phyloP scores from a whole-genome alignment of 2,113 vertebrate genomes.

The Tricholaema leucomelas region DNA sequence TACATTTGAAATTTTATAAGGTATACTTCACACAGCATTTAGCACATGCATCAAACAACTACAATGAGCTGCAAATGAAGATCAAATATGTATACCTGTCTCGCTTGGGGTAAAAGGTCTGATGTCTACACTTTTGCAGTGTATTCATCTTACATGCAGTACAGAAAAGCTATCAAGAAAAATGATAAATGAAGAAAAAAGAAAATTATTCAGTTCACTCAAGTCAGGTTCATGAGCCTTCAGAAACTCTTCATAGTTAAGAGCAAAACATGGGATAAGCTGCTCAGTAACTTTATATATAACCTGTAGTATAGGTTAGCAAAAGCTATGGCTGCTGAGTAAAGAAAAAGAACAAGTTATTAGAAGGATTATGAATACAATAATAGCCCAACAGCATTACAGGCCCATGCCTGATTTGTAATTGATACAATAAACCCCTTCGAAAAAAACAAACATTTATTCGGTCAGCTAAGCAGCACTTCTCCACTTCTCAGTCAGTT shows the following conservation, averaged over 20 bases:
- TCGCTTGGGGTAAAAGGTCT: not conserved
- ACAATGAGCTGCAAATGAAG: not conserved
- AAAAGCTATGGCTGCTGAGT: not conserved
- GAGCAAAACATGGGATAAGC: not conserved
- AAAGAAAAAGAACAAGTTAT: not conserved
- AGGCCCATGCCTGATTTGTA: not conserved
- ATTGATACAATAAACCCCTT: not conserved
- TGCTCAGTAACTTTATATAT: not conserved
- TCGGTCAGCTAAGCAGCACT: not conserved
- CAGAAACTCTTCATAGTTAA: not conserved
- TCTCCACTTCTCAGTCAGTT: not conserved
- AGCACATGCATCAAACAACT: not conserved
- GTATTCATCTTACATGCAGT: not conserved
- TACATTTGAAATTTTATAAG: not conserved
- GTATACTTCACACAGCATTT: not conserved
- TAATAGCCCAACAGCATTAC: not conserved
- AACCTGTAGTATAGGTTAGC: not conserved
- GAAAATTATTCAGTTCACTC: not conserved
- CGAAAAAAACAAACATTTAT: not conserved
- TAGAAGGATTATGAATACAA: not conserved
- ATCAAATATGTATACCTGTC: not conserved
- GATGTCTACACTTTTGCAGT: not conserved
- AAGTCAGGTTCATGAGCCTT: not conserved
- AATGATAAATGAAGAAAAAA: not conserved
- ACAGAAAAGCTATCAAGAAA: not conserved